Evolutionary conservation across 2,888 invertebrate genomes (phyloP), one percentile per base, ranked within the genome.

Genomic region (Orthonychiurus folsomi): DNA sequence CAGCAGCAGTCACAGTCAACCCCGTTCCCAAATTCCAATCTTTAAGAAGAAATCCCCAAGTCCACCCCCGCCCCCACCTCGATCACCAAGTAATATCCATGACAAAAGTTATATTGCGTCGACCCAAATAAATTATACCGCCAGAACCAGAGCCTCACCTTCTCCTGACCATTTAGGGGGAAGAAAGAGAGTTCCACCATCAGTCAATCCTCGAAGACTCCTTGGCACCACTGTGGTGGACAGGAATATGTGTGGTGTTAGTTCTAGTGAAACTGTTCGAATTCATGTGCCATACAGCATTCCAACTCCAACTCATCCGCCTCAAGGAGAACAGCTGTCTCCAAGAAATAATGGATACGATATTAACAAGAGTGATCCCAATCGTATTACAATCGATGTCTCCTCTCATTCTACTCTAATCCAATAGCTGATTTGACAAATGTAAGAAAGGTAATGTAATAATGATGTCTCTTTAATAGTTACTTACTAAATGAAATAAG

Each of bases 341-440:
- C 59, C 59, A n/a, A 18, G 50, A 18, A n/a, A n/a, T n/a, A 26
- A 50, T 50, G 52, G 48, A 15, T 65, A 69, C 59, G 71, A 69
- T 59, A 54, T 68, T 9, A 65, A 60, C 50, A 72, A 70, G 56
- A 69, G 68, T 26, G 72, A 72, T 57, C 72, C 72, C 2, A 72
- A 72, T 57, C 68, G 70, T 52, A 72, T 72, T 53, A 72, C 69
- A 63, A 70, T 72, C 59, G 72, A 72, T 64, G 69, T 72, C 24
- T 68, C 72, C 50, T 57, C 64, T 26, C 52, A 52, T 23, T 37
- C 37, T 37, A 9, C 37, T n/a, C n/a, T n/a, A n/a, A n/a, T n/a
- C n/a, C n/a, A n/a, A n/a, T n/a, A n/a, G n/a, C n/a, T n/a, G n/a
- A n/a, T n/a, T n/a, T n/a, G n/a, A n/a, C n/a, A n/a, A n/a, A n/a